These are phyloP conservation scores for Stenichneumon culpator DNA, from an alignment of 2,888 invertebrate genomes.

Conservation along the genomic window DNA sequence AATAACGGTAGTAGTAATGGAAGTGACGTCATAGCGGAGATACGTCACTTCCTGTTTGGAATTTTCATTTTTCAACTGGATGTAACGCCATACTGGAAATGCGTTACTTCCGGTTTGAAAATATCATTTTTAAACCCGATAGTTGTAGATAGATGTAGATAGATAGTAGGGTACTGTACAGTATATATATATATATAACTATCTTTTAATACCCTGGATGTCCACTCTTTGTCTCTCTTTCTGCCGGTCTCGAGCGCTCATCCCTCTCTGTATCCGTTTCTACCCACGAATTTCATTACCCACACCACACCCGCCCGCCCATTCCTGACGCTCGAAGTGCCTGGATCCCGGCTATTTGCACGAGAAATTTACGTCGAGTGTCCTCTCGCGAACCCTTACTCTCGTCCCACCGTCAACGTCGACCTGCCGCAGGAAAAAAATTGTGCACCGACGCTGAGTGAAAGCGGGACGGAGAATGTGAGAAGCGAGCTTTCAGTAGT, in stretches of 20 bases:
- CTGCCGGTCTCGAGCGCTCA: conserved; percentile 2
- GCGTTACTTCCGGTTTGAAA: too few relatives aligned
- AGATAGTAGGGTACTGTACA: too few relatives aligned
- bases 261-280: conserved; percentile 26
- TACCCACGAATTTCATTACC: conserved; percentile 76
- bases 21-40: too few relatives aligned
- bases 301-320: conserved; percentile 47
- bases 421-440: conserved; percentile 54
- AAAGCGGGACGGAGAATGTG: conserved; percentile 28
- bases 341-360: conserved; percentile 63
- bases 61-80: too few relatives aligned
- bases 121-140: too few relatives aligned
- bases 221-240: background rate
- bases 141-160: background rate
- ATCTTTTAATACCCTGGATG: conserved; percentile 7
- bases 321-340: conserved; percentile 60
- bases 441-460: conserved; percentile 42
- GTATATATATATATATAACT: too few relatives aligned
- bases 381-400: background rate
- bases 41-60: too few relatives aligned
- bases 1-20: too few relatives aligned
- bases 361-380: conserved; percentile 73
- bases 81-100: too few relatives aligned
- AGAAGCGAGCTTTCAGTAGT: conserved; percentile 52
- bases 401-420: conserved; percentile 38